These are phyloP conservation scores for Poecilia picta DNA, from an alignment of 2,797 vertebrate species.

Conservation along the genomic window DNA sequence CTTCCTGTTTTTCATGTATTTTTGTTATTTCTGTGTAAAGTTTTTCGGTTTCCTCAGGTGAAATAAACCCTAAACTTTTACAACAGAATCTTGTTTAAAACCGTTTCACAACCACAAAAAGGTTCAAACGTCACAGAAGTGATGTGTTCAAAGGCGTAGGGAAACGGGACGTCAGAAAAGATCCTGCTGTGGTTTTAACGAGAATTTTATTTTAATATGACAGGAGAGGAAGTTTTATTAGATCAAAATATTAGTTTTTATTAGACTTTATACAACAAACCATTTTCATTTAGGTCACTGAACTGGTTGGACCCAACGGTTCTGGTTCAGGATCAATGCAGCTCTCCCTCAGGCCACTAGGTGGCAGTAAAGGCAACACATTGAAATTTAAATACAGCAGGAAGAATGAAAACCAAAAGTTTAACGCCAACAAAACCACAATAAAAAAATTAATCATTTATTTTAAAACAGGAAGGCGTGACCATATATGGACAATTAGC, in stretches of 20 bases:
- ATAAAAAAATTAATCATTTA: not conserved
- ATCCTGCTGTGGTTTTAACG: not conserved
- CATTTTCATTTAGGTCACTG: not conserved
- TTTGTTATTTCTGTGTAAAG: slow-evolving; percentile 3
- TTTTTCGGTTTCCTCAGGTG: not conserved
- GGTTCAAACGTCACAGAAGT: not conserved
- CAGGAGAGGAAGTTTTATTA: not conserved
- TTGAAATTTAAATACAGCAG: not conserved
- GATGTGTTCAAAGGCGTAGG: not conserved
- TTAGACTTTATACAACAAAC: not conserved
- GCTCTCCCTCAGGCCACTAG: not conserved
- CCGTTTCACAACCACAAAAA: not conserved
- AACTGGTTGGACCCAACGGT: not conserved
- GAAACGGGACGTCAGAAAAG: not conserved
- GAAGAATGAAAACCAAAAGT: not conserved
- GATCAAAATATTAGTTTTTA: not conserved
- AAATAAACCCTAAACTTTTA: not conserved
- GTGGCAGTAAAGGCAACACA: not conserved
- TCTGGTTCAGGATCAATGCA: not conserved
- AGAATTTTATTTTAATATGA: not conserved
- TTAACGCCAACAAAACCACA: not conserved
- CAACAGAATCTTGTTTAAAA: not conserved
- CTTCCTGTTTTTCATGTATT: not conserved
- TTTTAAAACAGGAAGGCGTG: not conserved
- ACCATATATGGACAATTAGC: not conserved